A percentile compares a stretch with the other conserved stretches of the same genome.
Conservation (phyloP, 2,888 invertebrate species). For the Operophtera brumata region DNA sequence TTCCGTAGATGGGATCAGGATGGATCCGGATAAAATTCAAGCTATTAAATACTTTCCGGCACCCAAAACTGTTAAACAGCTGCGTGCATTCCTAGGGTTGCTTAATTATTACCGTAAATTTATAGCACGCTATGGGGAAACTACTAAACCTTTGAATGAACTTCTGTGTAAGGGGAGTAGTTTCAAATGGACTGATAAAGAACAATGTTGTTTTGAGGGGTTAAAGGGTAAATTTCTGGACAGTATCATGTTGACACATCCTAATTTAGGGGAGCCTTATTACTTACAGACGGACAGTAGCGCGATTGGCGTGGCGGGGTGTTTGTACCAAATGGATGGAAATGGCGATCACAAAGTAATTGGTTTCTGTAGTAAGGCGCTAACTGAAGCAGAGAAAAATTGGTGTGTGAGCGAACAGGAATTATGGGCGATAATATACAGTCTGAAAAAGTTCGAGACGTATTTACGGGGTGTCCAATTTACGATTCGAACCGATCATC, state of each 20-base stretch:
- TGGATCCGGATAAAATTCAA: background rate
- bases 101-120: background rate
- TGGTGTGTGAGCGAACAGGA: slow-evolving; percentile 6
- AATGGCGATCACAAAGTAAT: too few relatives aligned
- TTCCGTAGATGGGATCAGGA: background rate
- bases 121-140: background rate
- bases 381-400: background rate
- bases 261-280: too few relatives aligned
- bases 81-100: background rate
- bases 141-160: background rate
- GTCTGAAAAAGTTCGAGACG: slow-evolving; percentile 2
- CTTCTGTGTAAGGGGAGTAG: too few relatives aligned
- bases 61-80: background rate
- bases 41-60: background rate
- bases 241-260: too few relatives aligned
- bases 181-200: too few relatives aligned
- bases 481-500: background rate
- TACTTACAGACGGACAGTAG: too few relatives aligned
- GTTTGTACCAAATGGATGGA: too few relatives aligned
- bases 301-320: too few relatives aligned
- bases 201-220: too few relatives aligned
- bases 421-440: background rate
- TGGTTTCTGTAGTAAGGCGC: too few relatives aligned
- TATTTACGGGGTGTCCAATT: background rate
- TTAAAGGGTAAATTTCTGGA: too few relatives aligned